phyloP scores from a whole-genome alignment of 2,888 invertebrate species.

The Agrochola macilenta region DNA sequence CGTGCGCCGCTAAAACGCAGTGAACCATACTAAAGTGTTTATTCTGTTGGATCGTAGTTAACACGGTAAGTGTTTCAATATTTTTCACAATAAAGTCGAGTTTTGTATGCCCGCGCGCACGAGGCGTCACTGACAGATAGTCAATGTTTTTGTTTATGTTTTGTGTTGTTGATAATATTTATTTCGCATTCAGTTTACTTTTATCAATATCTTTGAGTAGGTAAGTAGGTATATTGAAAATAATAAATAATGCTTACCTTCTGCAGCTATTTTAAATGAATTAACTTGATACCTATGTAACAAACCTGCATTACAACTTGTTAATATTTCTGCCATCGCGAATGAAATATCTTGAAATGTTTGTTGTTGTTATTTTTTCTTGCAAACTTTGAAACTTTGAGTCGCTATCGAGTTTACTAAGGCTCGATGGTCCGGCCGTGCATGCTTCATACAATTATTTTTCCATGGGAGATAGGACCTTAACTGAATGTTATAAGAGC shows the following conservation, averaged over 20 bases:
- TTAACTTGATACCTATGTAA: not conserved
- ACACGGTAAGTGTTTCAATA: slow-evolving; percentile 57
- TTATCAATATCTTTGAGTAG: not conserved
- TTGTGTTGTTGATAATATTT: slow-evolving; percentile 57
- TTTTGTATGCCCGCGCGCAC: slow-evolving; percentile 65
- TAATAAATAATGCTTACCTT: not conserved
- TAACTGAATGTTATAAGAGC: slow-evolving; percentile 63
- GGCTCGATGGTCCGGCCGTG: slow-evolving; percentile 75
- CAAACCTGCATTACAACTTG: not conserved
- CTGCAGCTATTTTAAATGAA: not conserved
- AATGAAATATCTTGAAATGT: slow-evolving; percentile 12
- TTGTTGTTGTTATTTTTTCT: slow-evolving; percentile 31
- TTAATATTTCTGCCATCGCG: slow-evolving; percentile 22
- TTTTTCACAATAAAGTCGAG: slow-evolving; percentile 57
- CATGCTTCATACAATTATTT: slow-evolving; percentile 71
- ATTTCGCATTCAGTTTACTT: slow-evolving; percentile 6
- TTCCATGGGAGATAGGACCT: slow-evolving; percentile 35
- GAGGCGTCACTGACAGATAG: slow-evolving; percentile 78
- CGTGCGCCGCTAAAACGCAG: slow-evolving; percentile 40
- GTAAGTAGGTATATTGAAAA: not conserved
- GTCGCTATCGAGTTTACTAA: slow-evolving; percentile 65
- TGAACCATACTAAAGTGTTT: slow-evolving; percentile 34
- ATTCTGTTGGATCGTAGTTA: slow-evolving; percentile 20
- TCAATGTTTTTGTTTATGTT: slow-evolving; percentile 80
- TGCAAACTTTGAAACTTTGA: slow-evolving; percentile 43